Conservation (phyloP, 2,888 invertebrate species). For the Ptychoptera contaminata region DNA sequence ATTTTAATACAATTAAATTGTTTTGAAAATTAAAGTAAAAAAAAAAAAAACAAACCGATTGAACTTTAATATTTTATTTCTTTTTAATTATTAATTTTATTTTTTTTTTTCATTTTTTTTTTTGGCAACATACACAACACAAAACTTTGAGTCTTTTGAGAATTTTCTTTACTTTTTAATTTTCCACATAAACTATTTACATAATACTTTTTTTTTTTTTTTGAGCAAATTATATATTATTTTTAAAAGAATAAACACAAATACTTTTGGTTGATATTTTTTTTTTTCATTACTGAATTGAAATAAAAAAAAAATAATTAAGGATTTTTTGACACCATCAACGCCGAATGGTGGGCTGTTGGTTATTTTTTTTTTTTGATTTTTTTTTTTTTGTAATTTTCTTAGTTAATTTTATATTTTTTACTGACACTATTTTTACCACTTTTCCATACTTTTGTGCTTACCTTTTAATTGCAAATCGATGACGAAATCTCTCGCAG, state of each 20-base stretch:
- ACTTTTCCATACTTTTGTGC: slow-evolving; percentile 4
- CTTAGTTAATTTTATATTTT: background rate
- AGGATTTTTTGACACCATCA: background rate
- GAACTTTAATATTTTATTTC: background rate
- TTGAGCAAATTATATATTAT: no score
- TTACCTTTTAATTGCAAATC: slow-evolving; percentile 3
- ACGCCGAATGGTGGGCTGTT: background rate
- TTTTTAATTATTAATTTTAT: background rate
- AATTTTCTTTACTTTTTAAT: background rate
- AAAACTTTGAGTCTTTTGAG: slow-evolving; percentile 1
- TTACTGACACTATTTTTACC: slow-evolving; percentile 2
- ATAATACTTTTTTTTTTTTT: background rate
- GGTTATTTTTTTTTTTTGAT: slow-evolving; percentile 1
- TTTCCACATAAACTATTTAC: background rate
- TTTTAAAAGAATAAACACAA: background rate
- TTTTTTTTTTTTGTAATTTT: slow-evolving; percentile 3
- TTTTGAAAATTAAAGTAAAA: background rate
- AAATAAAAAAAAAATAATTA: slow-evolving; percentile 1
- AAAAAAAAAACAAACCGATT: background rate
- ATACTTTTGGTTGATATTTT: background rate
- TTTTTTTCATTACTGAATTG: background rate
- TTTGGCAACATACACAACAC: background rate
- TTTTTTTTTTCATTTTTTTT: background rate
- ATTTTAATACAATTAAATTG: slow-evolving; percentile 1
- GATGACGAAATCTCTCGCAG: background rate